Percentiles rank a stretch among this genome's conserved stretches.
phyloP scores from a whole-genome alignment of 2,888 invertebrate genomes.

The Gisinianus flammeolus region DNA sequence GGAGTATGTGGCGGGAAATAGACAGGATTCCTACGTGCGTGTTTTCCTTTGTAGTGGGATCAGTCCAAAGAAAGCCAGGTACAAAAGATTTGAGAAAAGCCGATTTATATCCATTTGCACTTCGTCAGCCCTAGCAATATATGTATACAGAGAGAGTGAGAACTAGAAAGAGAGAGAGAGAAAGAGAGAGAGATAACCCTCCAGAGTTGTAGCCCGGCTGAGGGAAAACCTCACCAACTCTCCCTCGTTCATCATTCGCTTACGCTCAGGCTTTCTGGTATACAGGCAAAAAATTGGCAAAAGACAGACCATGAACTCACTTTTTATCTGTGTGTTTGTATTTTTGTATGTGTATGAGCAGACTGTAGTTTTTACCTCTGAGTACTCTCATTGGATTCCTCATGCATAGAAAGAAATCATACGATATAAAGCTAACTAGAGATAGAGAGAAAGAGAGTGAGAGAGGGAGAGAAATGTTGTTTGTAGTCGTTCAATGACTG shows the following conservation, averaged over 20 bases:
- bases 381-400: too few species aligned
- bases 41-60: slow-evolving; percentile 26
- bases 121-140: slow-evolving; percentile 16
- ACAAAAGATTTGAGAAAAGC: slow-evolving; percentile 25
- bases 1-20: slow-evolving; percentile 4
- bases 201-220: too few species aligned
- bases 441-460: background rate
- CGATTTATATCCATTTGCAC: slow-evolving; percentile 38
- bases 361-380: too few species aligned
- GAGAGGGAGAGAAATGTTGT: background rate
- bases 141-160: background rate
- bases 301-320: background rate
- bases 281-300: background rate
- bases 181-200: background rate
- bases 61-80: slow-evolving; percentile 27
- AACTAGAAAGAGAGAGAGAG: background rate
- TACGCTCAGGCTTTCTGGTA: background rate
- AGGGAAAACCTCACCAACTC: background rate
- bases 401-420: too few species aligned
- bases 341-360: too few species aligned
- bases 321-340: background rate
- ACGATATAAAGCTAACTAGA: too few species aligned
- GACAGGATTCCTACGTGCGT: slow-evolving; percentile 33
- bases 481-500: background rate
- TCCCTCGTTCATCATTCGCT: slow-evolving; percentile 7